Conservation (phyloP, 30 jellyfish, hydroid and myxozoan species). For the Catostylus mosaicus region DNA sequence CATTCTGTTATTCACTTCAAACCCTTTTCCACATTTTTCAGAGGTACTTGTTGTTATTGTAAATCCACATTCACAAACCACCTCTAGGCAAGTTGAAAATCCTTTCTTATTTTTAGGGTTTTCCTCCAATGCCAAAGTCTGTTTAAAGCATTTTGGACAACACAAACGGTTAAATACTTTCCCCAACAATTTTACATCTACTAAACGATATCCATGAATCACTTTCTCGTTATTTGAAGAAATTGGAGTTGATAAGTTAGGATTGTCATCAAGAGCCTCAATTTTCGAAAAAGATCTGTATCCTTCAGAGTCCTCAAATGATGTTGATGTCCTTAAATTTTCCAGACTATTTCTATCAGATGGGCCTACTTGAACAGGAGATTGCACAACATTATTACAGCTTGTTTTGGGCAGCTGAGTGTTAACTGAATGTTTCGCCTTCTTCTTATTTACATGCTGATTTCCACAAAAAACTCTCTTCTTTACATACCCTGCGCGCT, state of each 20-base stretch:
- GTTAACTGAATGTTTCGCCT: background rate
- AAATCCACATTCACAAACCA: background rate
- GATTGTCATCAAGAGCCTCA: background rate
- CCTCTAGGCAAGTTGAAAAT: background rate
- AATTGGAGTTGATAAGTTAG: no score
- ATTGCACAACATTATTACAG: no score
- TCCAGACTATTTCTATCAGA: background rate
- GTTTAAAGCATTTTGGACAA: background rate
- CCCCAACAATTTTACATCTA: background rate
- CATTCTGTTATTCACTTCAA: background rate
- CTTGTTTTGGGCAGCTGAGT: no score
- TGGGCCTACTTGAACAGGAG: background rate
- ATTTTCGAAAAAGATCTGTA: background rate
- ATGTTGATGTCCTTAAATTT: background rate
- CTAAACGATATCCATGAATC: background rate
- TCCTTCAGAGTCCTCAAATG: background rate
- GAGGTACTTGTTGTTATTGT: background rate
- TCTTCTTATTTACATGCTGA: conserved; percentile 1
- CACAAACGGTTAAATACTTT: background rate
- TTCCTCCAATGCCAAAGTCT: background rate
- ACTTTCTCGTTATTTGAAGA: background rate
- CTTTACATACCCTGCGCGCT: background rate
- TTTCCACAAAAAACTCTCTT: background rate
- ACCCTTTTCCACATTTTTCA: conserved; percentile 7
- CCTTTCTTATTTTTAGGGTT: background rate